Conservation (phyloP, 2,888 invertebrate species). For the Leptopilina drosophilae region DNA sequence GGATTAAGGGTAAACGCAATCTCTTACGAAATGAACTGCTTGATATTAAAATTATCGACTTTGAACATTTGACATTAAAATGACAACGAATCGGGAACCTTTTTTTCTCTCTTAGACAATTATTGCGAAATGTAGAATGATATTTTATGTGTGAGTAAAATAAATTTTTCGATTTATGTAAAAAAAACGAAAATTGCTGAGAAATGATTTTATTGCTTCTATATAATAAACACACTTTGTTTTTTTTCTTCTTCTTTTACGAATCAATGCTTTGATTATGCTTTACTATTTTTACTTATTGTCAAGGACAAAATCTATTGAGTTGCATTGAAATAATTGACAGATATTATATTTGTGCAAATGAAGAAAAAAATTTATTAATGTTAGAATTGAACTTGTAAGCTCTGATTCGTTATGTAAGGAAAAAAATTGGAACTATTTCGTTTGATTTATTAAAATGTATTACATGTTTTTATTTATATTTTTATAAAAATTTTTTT, state of each 20-base stretch:
- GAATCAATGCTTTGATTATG: not conserved
- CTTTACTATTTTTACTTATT: not conserved
- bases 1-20: slow-evolving; percentile 61
- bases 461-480: no score
- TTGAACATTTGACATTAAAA: slow-evolving; percentile 28
- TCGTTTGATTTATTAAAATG: no score
- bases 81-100: not conserved
- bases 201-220: slow-evolving; percentile 10
- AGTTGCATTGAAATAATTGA: not conserved
- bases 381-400: no score
- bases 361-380: no score
- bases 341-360: no score
- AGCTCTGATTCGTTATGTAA: no score
- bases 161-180: not conserved
- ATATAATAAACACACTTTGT: not conserved
- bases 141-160: not conserved
- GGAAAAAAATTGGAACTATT: no score
- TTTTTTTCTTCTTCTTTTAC: not conserved
- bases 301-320: not conserved
- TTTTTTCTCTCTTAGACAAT: not conserved
- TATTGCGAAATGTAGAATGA: not conserved
- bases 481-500: no score
- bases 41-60: slow-evolving; percentile 34
- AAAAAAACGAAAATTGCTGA: not conserved
- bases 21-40: slow-evolving; percentile 63